phyloP scores from a whole-genome alignment of 2,888 invertebrate genomes.

The Pediacus dermestoides region DNA sequence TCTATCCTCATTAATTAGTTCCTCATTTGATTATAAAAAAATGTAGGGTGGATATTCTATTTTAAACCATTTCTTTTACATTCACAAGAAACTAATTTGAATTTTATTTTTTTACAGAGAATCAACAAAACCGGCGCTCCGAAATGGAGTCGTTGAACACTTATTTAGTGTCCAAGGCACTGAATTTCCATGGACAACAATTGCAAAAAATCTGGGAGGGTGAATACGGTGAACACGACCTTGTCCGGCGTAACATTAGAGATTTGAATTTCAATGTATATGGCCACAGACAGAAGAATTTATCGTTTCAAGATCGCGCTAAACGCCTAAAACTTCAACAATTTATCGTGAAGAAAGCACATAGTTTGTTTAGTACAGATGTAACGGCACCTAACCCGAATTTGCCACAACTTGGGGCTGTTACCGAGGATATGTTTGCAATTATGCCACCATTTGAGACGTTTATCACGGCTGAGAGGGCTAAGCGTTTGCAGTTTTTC shows the following conservation, averaged over 20 bases:
- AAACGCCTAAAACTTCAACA: constrained; percentile 81
- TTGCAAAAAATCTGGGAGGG: constrained; percentile 85
- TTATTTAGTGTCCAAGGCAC: constrained; percentile 63
- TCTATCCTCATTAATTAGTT: no score
- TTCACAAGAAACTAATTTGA: no score
- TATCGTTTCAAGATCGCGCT: constrained; percentile 79
- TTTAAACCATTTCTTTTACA: no score
- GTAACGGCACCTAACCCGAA: constrained; percentile 11
- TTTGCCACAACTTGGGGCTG: constrained; percentile 51
- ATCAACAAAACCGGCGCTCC: no score
- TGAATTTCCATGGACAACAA: constrained; percentile 85
- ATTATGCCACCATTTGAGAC: constrained; percentile 85
- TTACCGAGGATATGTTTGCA: constrained; percentile 66
- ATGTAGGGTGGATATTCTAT: no score
- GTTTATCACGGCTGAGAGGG: constrained; percentile 76
- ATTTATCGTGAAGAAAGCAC: constrained; percentile 82
- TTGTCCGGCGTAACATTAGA: constrained; percentile 59
- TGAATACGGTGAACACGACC: constrained; percentile 74
- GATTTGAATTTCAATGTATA: constrained; percentile 71
- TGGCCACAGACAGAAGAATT: constrained; percentile 73
- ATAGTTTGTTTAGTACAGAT: constrained; percentile 66
- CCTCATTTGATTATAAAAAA: no score
- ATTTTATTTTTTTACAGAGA: no score
- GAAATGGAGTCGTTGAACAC: constrained; percentile 55
- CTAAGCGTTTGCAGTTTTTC: constrained; percentile 73